Evolutionary conservation across 2,797 vertebrate species (phyloP).

Genomic region (Phyllotis vaccarum): DNA sequence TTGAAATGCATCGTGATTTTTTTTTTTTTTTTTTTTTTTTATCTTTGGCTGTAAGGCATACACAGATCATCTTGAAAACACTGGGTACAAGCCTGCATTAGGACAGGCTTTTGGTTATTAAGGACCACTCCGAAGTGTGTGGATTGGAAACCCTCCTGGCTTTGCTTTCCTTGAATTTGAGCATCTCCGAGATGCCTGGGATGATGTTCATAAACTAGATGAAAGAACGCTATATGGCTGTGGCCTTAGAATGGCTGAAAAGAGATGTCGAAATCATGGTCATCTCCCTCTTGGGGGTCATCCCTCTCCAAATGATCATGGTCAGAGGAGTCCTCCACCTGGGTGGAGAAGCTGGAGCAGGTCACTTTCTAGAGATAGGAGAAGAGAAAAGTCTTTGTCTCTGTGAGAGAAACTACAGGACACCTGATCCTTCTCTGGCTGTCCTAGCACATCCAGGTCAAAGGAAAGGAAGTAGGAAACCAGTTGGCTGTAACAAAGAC

Average conservation of each 20-base stretch:
- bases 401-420: constrained; percentile 95
- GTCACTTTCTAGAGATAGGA: constrained; percentile 96
- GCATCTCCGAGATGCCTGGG: constrained; percentile 96
- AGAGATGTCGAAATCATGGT: constrained; percentile 95
- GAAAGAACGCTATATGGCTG: constrained; percentile 97
- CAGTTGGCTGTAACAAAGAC: not conserved
- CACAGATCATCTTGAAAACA: not conserved
- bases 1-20: not conserved
- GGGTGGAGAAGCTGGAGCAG: constrained; percentile 97
- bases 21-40: no score
- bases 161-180: constrained; percentile 99
- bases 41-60: not conserved
- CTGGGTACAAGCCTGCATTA: not conserved
- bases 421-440: constrained; percentile 96
- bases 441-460: constrained; percentile 96
- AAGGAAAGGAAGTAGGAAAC: constrained; percentile 93
- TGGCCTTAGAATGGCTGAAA: constrained; percentile 96
- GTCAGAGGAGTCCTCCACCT: constrained; percentile 94
- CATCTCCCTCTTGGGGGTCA: constrained; percentile 95
- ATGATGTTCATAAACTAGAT: constrained; percentile 97
- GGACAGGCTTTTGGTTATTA: not conserved
- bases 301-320: constrained; percentile 94
- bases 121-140: not conserved
- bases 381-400: constrained; percentile 95
- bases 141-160: not conserved